These are phyloP conservation scores for Syndactyla subalaris DNA, from an alignment of 2,797 vertebrate species.

Conservation along the genomic window DNA sequence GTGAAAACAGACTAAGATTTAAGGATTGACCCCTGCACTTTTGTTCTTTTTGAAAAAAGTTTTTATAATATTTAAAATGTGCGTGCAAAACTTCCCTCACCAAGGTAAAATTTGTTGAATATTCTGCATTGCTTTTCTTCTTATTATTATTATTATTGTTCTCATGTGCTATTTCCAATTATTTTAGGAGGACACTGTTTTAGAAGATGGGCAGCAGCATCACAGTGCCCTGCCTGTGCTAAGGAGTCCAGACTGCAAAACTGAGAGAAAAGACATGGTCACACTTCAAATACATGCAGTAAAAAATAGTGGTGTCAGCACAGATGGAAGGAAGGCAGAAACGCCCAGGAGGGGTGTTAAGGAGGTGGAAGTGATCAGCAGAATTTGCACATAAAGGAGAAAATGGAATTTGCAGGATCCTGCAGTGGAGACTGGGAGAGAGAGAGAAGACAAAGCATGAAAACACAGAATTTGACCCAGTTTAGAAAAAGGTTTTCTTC, in stretches of 20 bases:
- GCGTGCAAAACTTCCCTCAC: accelerated
- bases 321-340: slow-evolving; percentile 13
- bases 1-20: background rate
- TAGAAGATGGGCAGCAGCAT: background rate
- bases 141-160: background rate
- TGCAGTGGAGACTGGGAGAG: background rate
- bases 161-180: background rate
- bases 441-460: background rate
- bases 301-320: background rate
- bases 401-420: slow-evolving; percentile 7
- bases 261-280: background rate
- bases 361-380: background rate
- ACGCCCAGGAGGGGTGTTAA: background rate
- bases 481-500: background rate
- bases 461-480: background rate
- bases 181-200: background rate
- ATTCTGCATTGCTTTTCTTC: background rate
- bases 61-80: background rate
- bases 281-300: background rate
- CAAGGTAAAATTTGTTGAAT: background rate
- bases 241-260: background rate
- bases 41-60: background rate
- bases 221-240: background rate
- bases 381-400: slow-evolving; percentile 24
- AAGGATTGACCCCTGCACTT: background rate